Evolutionary conservation across 2,797 vertebrate species (phyloP), one percentile per base, ranked within the genome.

Genomic region (Phataginus tricuspis): DNA sequence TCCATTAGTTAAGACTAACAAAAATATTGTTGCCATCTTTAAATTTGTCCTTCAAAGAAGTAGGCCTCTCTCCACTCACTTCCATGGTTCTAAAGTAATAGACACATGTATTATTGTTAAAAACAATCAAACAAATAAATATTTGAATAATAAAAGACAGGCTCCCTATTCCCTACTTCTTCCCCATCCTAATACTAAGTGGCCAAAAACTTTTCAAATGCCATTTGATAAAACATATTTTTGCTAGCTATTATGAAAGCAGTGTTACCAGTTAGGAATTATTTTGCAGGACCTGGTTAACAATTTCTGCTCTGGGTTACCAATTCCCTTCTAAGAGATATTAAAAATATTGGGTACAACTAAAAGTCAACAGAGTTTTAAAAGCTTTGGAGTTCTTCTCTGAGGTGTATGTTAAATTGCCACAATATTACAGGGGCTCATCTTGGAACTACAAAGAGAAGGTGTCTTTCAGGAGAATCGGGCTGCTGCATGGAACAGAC

Each of bases 401-500:
- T 57, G 74, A 84, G 45, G 57, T 42, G 59, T 34, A 7, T 8
- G 37, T 49, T 64, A 34, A 77, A 57, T 1, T 61, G 49, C 78
- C 53, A 66, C 31, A 7, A 0, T 59, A 34, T 34, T 5, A 1
- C 15, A 14, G 21, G 80, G 61, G 57, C 39, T 87, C 79, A 55
- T 53, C 95, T 88, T 4, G 95, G 88, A 69, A 53, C 92, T 64
- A 85, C 1, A 93, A 42, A 95, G 1, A 93, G 69, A 51, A 71
- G 42, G 49, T 51, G 39, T 72, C 90, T 63, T 23, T 53, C 11
- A 51, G 86, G 95, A 97, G 94, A 82, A 31, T 92, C n/a, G 86
- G 79, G 63, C 94, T 61, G 95, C 90, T 86, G 92, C 88, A 84
- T 12, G 94, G 95, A 89, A 95, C 80, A 86, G 86, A 59, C 25